Evolutionary conservation across 2,797 vertebrate genomes (phyloP).

Genomic region (Apodemus agrarius): DNA sequence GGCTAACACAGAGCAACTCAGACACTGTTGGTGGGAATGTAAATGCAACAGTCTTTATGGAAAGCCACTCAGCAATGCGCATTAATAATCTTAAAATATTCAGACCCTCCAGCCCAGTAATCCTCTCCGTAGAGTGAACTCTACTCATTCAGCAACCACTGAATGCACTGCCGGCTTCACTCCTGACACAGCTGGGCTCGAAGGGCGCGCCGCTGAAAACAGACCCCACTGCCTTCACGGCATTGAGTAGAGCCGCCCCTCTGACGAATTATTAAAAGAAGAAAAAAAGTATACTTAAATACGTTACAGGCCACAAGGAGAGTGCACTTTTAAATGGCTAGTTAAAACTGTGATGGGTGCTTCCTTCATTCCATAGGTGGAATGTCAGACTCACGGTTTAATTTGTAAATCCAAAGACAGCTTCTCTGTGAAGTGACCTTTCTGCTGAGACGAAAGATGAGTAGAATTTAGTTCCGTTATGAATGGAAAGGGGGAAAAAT

Average conservation of each 20-base stretch:
- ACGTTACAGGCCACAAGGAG: background rate
- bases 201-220: background rate
- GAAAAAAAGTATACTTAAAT: background rate
- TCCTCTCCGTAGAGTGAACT: slow-evolving; percentile 47
- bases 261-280: slow-evolving; percentile 37
- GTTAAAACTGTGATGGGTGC: background rate
- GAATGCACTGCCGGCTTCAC: background rate
- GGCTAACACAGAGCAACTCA: slow-evolving; percentile 62
- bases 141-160: slow-evolving; percentile 26
- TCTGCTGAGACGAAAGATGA: slow-evolving; percentile 7
- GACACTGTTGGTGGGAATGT: slow-evolving; percentile 34
- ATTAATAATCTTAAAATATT: slow-evolving; percentile 65
- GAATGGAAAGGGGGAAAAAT: background rate
- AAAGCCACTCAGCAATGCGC: slow-evolving; percentile 32
- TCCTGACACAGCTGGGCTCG: background rate
- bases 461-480: background rate
- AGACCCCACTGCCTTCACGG: background rate
- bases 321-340: background rate
- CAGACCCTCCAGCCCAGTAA: slow-evolving; percentile 41
- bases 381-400: slow-evolving; percentile 17
- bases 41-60: slow-evolving; percentile 27
- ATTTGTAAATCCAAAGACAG: slow-evolving; percentile 19
- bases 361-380: background rate
- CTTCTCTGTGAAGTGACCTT: slow-evolving; percentile 22
- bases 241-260: background rate